These are phyloP conservation scores for Allolobophora icterica DNA, from an alignment of 2,888 invertebrate genomes.

Conservation along the genomic window DNA sequence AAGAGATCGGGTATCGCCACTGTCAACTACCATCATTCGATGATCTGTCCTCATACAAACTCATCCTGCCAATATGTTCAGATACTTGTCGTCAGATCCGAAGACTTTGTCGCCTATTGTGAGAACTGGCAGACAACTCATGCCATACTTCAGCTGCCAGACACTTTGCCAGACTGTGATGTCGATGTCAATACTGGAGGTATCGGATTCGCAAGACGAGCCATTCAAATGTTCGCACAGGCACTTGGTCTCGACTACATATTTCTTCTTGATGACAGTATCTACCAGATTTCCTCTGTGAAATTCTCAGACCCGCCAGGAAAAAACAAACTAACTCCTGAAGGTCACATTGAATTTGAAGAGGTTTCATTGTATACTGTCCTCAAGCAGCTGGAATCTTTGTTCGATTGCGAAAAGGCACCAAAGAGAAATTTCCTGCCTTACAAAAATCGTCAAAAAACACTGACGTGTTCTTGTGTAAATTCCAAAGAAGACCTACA, in stretches of 20 bases:
- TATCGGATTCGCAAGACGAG: conserved; percentile 38
- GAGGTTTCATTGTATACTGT: not conserved
- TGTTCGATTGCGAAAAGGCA: conserved; percentile 6
- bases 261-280: conserved; percentile 42
- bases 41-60: not conserved
- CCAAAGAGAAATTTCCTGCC: not conserved
- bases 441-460: not conserved
- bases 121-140: conserved; percentile 30
- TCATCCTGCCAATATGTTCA: conserved; percentile 14
- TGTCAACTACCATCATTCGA: conserved; percentile 29
- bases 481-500: not conserved
- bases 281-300: not conserved
- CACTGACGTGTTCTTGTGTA: not conserved
- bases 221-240: conserved; percentile 40
- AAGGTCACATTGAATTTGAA: not conserved
- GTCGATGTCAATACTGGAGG: conserved; percentile 29
- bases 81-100: conserved; percentile 32
- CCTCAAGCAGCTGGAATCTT: conserved; percentile 26
- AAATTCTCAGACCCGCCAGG: not conserved
- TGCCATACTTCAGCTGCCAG: conserved; percentile 36
- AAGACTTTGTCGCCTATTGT: conserved; percentile 26
- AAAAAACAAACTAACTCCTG: not conserved
- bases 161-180: conserved; percentile 29
- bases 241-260: not conserved
- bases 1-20: not conserved